phyloP scores from a whole-genome alignment of 2,113 vertebrate genomes.

The Emydocephalus ijimae region DNA sequence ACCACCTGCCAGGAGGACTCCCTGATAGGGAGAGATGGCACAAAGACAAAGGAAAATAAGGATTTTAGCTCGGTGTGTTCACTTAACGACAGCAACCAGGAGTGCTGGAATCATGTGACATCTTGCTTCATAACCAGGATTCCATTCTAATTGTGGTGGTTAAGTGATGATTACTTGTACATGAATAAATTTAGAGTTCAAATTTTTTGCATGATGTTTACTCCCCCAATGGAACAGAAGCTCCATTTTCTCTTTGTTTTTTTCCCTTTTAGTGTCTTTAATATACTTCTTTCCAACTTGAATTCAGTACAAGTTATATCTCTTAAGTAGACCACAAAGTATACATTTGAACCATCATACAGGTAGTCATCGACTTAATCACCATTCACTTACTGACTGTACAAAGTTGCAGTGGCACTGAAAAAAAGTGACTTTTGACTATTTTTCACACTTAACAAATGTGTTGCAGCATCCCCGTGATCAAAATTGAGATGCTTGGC shows the following conservation, averaged over 20 bases:
- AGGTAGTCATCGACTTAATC: neutral
- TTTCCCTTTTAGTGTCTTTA: neutral
- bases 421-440: neutral
- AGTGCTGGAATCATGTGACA: neutral
- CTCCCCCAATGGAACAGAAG: neutral
- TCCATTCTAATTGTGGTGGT: neutral
- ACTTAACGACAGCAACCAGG: neutral
- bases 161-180: neutral
- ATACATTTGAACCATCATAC: neutral
- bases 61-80: neutral
- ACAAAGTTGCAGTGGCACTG: neutral
- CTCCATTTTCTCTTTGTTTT: neutral
- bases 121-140: neutral
- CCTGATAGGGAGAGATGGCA: neutral
- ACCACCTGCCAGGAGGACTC: too few species aligned
- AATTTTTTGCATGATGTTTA: neutral
- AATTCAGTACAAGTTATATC: neutral
- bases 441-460: neutral
- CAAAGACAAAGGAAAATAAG: neutral
- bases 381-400: neutral
- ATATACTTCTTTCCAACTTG: neutral
- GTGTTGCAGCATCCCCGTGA: neutral
- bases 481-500: neutral
- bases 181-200: neutral
- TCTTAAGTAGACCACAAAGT: neutral